Conservation (phyloP, 2,113 vertebrate genomes). For the Verasper variegatus region DNA sequence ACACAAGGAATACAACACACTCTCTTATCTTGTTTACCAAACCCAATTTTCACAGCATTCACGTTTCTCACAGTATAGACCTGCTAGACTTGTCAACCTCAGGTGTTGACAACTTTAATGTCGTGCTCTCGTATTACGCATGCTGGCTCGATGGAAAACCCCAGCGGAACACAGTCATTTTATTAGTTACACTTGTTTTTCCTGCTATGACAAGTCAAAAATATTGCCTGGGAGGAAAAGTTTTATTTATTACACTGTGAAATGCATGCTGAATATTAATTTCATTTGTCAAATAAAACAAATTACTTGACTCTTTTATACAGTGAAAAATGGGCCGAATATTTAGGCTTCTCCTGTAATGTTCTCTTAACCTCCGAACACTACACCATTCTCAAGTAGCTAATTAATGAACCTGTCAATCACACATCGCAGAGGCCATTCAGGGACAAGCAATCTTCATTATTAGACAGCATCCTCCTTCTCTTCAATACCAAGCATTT, state of each 20-base stretch:
- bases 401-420: constrained; percentile 39
- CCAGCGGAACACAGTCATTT: not conserved
- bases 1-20: not conserved
- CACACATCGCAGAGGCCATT: constrained; percentile 11
- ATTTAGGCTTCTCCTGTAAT: not conserved
- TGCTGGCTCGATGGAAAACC: not conserved
- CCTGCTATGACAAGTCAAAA: constrained; percentile 1
- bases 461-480: not conserved
- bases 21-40: not conserved
- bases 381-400: not conserved
- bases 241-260: constrained; percentile 14
- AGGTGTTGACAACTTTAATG: not conserved
- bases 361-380: constrained; percentile 5
- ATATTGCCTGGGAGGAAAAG: constrained; percentile 2
- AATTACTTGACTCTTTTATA: not conserved
- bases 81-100: not conserved
- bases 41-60: not conserved
- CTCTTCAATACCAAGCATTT: constrained; percentile 15
- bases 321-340: not conserved
- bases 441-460: constrained; percentile 1
- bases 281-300: not conserved
- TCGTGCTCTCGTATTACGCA: not conserved
- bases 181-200: constrained; percentile 3
- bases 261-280: constrained; percentile 9
- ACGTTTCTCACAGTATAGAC: not conserved